A percentile compares a stretch with the other conserved stretches of the same genome.
phyloP scores from a whole-genome alignment of 2,113 vertebrate genomes.

The Perognathus longimembris region DNA sequence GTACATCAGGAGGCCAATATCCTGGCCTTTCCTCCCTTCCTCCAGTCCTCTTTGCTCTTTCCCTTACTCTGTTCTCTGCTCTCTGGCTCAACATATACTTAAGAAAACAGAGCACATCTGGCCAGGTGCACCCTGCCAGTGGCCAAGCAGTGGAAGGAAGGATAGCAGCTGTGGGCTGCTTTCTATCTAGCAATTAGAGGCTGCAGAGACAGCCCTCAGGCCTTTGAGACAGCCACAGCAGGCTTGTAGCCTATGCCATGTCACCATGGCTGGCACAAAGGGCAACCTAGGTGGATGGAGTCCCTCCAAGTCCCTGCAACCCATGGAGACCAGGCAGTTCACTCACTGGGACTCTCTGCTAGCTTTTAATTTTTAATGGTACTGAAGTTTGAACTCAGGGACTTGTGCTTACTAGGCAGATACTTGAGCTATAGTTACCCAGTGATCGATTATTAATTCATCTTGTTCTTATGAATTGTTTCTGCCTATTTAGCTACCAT shows the following conservation, averaged over 20 bases:
- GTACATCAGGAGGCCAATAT: slow-evolving; percentile 31
- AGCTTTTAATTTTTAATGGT: background rate
- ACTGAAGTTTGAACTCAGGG: too few species aligned
- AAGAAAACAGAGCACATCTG: slow-evolving; percentile 44
- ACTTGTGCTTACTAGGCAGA: too few species aligned
- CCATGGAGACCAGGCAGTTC: background rate
- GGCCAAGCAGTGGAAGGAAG: slow-evolving; percentile 41
- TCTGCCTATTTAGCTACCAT: slow-evolving; percentile 64
- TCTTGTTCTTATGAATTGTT: slow-evolving; percentile 45
- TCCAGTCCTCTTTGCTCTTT: background rate
- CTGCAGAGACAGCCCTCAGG: background rate
- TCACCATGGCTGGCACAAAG: background rate
- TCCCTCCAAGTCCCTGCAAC: background rate
- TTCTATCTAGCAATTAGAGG: slow-evolving; percentile 24
- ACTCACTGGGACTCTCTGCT: background rate
- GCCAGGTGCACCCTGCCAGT: slow-evolving; percentile 41
- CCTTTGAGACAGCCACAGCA: slow-evolving; percentile 24
- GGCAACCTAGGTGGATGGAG: background rate
- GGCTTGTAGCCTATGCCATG: slow-evolving; percentile 20
- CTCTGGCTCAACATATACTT: slow-evolving; percentile 39
- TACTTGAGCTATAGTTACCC: too few species aligned
- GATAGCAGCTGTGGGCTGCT: slow-evolving; percentile 11
- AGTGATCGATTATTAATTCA: slow-evolving; percentile 1
- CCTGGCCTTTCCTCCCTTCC: slow-evolving; percentile 44
- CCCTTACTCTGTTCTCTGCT: slow-evolving; percentile 42